Percentiles rank a stretch among this genome's conserved stretches.
Conservation (phyloP, 2,888 invertebrate species). For the Netelia virgata region DNA sequence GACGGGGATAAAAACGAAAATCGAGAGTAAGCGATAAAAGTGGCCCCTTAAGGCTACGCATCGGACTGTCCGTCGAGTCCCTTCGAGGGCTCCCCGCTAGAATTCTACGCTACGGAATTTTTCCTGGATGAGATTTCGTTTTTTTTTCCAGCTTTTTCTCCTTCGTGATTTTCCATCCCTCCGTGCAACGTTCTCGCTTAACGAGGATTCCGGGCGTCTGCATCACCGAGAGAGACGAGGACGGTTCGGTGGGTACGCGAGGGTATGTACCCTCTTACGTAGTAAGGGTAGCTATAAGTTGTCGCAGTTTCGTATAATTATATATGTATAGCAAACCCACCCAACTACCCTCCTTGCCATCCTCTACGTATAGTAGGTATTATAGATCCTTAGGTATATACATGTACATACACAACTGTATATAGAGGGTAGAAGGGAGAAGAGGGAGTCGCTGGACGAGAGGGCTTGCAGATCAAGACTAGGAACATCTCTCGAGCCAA, state of each 20-base stretch:
- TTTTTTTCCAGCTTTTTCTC: constrained; percentile 51
- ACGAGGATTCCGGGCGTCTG: constrained; percentile 76
- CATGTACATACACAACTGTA: neutral
- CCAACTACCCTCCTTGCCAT: too few relatives aligned
- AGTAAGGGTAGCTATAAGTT: constrained; percentile 46
- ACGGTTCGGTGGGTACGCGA: constrained; percentile 76
- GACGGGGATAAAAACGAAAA: neutral
- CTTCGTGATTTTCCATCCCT: constrained; percentile 40
- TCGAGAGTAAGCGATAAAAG: neutral
- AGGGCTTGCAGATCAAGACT: neutral
- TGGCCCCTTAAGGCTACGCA: neutral
- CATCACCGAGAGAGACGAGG: constrained; percentile 51
- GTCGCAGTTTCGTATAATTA: constrained; percentile 50
- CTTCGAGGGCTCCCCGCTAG: constrained; percentile 63
- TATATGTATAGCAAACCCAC: neutral
- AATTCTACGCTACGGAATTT: constrained; percentile 76
- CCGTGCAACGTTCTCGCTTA: constrained; percentile 67
- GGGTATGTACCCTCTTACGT: constrained; percentile 19
- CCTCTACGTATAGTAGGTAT: too few relatives aligned
- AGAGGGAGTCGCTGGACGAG: constrained; percentile 29
- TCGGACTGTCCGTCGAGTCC: constrained; percentile 73
- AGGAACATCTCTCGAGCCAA: constrained; percentile 58
- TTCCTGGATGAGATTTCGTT: constrained; percentile 71
- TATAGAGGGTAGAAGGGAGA: constrained; percentile 10
- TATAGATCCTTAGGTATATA: too few relatives aligned